Base-by-base conservation (phyloP, 2,888 invertebrate genomes). In the Agonopterix subpropinquella region DNA sequence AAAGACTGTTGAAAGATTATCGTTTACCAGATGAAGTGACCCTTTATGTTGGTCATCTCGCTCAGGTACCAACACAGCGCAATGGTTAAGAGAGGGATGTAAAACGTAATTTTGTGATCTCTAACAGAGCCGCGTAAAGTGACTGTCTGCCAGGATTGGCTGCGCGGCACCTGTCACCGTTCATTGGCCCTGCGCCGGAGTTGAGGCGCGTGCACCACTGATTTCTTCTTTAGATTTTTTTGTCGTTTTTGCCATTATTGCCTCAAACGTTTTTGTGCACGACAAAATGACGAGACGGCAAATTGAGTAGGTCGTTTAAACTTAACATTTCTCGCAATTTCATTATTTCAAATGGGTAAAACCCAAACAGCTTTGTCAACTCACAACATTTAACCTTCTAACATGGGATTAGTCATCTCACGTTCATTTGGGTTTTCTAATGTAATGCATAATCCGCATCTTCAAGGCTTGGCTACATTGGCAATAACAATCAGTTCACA, bases 121-220 rank as follows among this genome's bases (percentile, higher is more conserved):
- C 57, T 67, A 65, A 67, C 57, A 61, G 58, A 71, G 72, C 69
- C 67, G 74, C 64, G 69, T 74, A 70, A 73, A 71, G 59, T 67
- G 60, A 62, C 63, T 67, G 62, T 68, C 65, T 64, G 69, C 65
- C 61, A 61, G 68, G 73, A 79, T 81, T 79, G 75, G 79, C 64
- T 58, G 70, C 67, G 62, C 68, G 70, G 73, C 79, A 83, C 78
- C 79, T 81, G 83, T 79, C 79, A 75, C 67, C 80, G 83, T 81
- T 82, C 82, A 77, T 78, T 82, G 81, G 83, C 82, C 28, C 79
- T 79, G 69, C 65, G 65, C 59, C 72, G 62, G 62, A 52, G 56
- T 43, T 57, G 28, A 28, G 58, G 74, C 75, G 75, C 79, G 77
- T 77, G 80, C 73, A 73, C 62, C 66, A 64, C 62, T 58, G 62